Percentiles rank a stretch among this genome's conserved stretches.
These are phyloP conservation scores for Eristalis arbustorum DNA, from an alignment of 2,888 invertebrate species.

Conservation along the genomic window DNA sequence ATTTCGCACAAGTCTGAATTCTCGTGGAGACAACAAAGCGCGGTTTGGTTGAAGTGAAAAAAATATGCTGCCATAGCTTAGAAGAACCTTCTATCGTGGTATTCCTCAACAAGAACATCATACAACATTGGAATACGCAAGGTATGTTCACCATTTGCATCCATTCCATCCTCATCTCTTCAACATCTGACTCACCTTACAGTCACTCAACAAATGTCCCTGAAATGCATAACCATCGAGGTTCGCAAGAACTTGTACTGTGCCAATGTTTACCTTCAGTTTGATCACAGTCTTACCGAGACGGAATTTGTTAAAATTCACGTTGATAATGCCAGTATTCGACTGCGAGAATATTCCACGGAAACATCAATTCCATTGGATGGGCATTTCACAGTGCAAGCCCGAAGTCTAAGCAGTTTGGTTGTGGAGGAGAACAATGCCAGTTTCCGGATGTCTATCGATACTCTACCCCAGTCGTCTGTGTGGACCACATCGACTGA, in stretches of 20 bases:
- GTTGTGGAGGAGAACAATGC: constrained; percentile 73
- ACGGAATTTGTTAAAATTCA: constrained; percentile 73
- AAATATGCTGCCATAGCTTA: constrained; percentile 37
- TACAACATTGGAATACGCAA: neutral
- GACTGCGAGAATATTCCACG: constrained; percentile 61
- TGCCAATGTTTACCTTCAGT: constrained; percentile 76
- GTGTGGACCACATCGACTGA: constrained; percentile 16
- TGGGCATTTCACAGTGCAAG: constrained; percentile 73
- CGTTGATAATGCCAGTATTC: constrained; percentile 66
- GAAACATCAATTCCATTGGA: constrained; percentile 69
- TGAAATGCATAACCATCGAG: constrained; percentile 75
- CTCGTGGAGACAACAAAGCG: constrained; percentile 48
- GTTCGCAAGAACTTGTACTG: constrained; percentile 77
- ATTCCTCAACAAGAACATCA: constrained; percentile 4
- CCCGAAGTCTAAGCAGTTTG: constrained; percentile 74
- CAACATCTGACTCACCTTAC: neutral
- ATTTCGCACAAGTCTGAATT: constrained; percentile 7
- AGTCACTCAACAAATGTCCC: constrained; percentile 73
- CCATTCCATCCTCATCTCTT: neutral
- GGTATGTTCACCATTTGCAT: neutral
- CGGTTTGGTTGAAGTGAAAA: constrained; percentile 7
- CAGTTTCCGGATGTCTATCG: constrained; percentile 76
- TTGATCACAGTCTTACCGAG: constrained; percentile 73
- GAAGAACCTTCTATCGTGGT: neutral
- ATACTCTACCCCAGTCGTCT: constrained; percentile 9